Conservation (phyloP, 2,797 vertebrate species). For the Peromyscus eremicus region DNA sequence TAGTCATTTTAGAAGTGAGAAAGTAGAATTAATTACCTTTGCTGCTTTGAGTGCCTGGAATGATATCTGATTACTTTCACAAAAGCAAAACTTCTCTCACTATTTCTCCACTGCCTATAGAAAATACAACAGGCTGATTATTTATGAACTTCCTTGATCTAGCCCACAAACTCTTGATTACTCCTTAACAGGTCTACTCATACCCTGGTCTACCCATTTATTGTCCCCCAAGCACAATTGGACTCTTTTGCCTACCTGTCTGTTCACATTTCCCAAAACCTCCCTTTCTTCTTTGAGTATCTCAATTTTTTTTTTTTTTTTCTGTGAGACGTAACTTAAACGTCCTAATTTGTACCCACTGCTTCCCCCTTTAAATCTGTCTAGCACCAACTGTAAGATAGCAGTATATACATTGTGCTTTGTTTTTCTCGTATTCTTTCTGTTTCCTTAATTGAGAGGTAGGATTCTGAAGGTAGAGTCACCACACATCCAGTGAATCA, state of each 20-base stretch:
- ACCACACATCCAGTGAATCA: background rate
- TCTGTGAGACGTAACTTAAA: background rate
- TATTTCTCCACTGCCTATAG: conserved; percentile 15
- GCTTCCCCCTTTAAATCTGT: background rate
- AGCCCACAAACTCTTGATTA: conserved; percentile 2
- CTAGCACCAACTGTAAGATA: background rate
- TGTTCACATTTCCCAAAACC: background rate
- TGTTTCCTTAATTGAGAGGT: background rate
- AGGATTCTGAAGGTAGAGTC: conserved; percentile 1
- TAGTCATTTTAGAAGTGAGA: conserved; percentile 51
- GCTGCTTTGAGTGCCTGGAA: background rate
- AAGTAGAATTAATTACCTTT: background rate
- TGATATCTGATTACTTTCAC: conserved; percentile 30
- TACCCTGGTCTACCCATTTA: background rate
- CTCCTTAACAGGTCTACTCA: background rate
- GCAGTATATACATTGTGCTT: background rate
- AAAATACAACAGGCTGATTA: conserved; percentile 39
- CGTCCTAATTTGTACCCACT: background rate
- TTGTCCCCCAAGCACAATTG: background rate
- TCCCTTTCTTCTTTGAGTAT: conserved; percentile 28
- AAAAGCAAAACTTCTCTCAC: background rate
- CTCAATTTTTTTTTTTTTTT: background rate
- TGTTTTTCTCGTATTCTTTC: background rate
- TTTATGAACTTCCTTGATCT: conserved; percentile 24
- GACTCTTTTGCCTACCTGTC: background rate